Evolutionary conservation across 2,113 vertebrate species (phyloP).

Genomic region (Canis aureus): DNA sequence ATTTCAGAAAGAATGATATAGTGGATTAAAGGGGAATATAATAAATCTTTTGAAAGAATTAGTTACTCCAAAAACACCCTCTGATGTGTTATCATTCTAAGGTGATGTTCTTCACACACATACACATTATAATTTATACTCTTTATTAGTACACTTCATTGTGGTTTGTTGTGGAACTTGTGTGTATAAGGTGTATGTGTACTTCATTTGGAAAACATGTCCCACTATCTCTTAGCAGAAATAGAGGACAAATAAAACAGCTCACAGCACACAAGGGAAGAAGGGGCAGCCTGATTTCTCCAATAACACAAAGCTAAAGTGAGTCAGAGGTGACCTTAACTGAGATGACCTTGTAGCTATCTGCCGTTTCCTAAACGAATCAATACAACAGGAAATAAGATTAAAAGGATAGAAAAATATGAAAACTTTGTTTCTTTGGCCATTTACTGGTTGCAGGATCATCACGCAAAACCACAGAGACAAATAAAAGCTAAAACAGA

Average conservation of each 20-base stretch:
- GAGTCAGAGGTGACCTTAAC: not conserved
- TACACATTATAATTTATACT: not conserved
- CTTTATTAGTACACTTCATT: not conserved
- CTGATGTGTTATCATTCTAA: not conserved
- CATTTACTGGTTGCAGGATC: not conserved
- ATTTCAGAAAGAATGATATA: conserved; percentile 6
- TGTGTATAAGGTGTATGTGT: not conserved
- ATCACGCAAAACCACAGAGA: not conserved
- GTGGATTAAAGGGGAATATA: not conserved
- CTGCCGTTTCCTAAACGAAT: not conserved
- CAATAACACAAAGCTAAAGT: not conserved
- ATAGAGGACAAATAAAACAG: not conserved
- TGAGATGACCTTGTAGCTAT: not conserved
- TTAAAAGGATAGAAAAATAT: not conserved
- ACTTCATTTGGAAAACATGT: not conserved
- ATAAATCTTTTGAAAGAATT: not conserved
- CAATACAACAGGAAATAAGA: not conserved
- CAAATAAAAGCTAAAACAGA: not conserved
- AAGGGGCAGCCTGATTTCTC: not conserved
- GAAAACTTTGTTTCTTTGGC: not conserved
- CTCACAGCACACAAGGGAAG: not conserved
- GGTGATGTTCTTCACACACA: not conserved
- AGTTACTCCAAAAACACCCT: not conserved
- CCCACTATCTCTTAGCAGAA: not conserved
- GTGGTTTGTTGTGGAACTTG: not conserved